Base-by-base conservation (phyloP, 2,797 vertebrate genomes). In the Cossypha dichroa region DNA sequence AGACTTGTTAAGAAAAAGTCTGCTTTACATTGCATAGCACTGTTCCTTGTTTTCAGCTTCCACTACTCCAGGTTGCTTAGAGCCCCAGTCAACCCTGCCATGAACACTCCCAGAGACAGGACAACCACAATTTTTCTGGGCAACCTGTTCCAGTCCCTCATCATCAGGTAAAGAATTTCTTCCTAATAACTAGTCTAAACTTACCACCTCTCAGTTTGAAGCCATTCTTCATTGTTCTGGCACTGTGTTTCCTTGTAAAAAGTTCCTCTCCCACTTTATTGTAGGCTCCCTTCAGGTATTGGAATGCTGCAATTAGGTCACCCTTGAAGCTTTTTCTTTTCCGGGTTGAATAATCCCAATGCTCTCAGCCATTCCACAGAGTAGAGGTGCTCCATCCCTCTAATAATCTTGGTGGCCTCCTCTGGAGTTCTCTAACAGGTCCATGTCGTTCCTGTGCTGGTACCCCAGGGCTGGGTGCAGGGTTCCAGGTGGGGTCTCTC, bases 401-500 rank as follows among this genome's bases (percentile, higher is more conserved):
- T 55, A 11, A 62, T 31, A 5, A 18, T 40, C 21, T 58, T 83
- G 43, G 15, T 34, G 3, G 25, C 11, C 15, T 76, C 36, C n/a
- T 51, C 29, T 64, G 56, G 15, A 34, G 1, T 51, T 6, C 29
- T 31, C 38, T n/a, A 55, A 1, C 11, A 3, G 11, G 4, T 49
- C 15, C 9, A 0, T 22, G 25, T 3, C 10, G 2, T 26, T 26
- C 12, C 43, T 26, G n/a, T 31, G 19, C 28, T 55, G 22, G 5
- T 6, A 20, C 2, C 1, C 29, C n/a, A 25, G 38, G 10, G n/a
- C 7, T n/a, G 54, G 34, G 5, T 52, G 17, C 40, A 46, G 46
- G 1, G 0, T 3, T 29, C 2, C 11, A 23, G 19, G 3, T 36
- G 52, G 4, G 11, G 1, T 36, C 9, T n/a, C n/a, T n/a, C n/a